Percentiles rank a stretch among this genome's conserved stretches.
These are phyloP conservation scores for Neuroterus valhalla DNA, from an alignment of 1,140 invertebrate species.

Conservation along the genomic window DNA sequence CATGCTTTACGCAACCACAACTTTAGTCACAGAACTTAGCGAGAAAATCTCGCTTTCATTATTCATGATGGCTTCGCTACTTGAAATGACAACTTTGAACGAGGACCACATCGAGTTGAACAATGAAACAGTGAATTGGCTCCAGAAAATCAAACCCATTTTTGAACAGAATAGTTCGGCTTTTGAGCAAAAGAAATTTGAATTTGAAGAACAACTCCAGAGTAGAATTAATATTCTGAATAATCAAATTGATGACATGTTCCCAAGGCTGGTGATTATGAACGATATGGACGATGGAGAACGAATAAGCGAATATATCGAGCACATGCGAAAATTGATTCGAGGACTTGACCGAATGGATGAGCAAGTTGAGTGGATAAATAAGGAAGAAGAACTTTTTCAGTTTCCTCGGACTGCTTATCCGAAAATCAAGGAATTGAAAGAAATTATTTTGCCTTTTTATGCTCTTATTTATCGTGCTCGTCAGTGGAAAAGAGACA, in stretches of 20 bases:
- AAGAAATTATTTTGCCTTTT: conserved; percentile 82
- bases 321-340: conserved; percentile 83
- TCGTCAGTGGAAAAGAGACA: conserved; percentile 86
- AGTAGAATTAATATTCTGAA: conserved; percentile 82
- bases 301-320: conserved; percentile 80
- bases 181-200: conserved; percentile 86
- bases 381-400: conserved; percentile 90
- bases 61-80: conserved; percentile 79
- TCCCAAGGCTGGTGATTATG: conserved; percentile 79
- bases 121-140: conserved; percentile 83
- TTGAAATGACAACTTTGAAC: conserved; percentile 81
- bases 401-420: conserved; percentile 86
- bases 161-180: conserved; percentile 83
- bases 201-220: conserved; percentile 86
- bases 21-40: conserved; percentile 78
- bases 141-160: conserved; percentile 82
- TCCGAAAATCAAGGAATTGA: conserved; percentile 84
- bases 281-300: conserved; percentile 83
- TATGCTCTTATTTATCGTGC: conserved; percentile 79
- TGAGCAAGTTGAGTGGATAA: conserved; percentile 87
- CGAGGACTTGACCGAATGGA: conserved; percentile 84
- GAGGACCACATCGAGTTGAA: conserved; percentile 81
- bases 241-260: conserved; percentile 81
- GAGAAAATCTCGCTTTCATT: conserved; percentile 79
- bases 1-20: conserved; percentile 79